Evolutionary conservation across 2,113 vertebrate genomes (phyloP), one percentile per base, ranked within the genome.

Genomic region (Oryzias curvinotus): DNA sequence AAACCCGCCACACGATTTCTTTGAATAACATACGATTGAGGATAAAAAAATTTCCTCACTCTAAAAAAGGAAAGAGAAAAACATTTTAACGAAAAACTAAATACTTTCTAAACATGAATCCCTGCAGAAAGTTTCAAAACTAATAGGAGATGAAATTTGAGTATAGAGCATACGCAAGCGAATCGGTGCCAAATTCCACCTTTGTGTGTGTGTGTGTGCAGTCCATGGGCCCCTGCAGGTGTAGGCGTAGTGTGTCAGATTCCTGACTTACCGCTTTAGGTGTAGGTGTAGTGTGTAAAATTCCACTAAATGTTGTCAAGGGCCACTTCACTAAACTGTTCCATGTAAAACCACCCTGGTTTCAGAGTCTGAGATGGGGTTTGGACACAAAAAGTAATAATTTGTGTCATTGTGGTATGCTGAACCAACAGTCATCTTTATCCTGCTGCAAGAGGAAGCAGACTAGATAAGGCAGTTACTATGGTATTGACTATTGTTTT

Each of bases 281-380:
- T 83, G 66, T 64, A 85, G 83, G 79, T 81, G 84, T 86, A 86
- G 73, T 84, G 79, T 88, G 85, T 68, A 57, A 85, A 85, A 89
- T 86, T 85, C 73, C 83, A 82, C 73, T 30, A 6, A n/a, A 19
- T 14, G 44, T 53, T n/a, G 65, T 46, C 6, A 17, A 68, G n/a
- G 71, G 19, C 45, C 65, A 36, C 21, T 14, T 0, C 58, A 42
- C 64, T 42, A 42, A 60, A 52, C 50, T 50, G 49, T 14, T 28
- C 26, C 26, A 28, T 28, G 26, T 28, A 28, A 28, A 36, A 36
- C 8, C 36, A 36, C 36, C 8, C 8, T 36, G 36, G 8, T 36
- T 36, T 50, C 46, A n/a, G 21, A 25, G 26, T 18, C 25, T 7
- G 1, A 57, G 4, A 5, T 17, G n/a, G 4, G 1, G 65, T 55